Conservation (phyloP, 2,113 vertebrate species). For the Ahaetulla prasina region DNA sequence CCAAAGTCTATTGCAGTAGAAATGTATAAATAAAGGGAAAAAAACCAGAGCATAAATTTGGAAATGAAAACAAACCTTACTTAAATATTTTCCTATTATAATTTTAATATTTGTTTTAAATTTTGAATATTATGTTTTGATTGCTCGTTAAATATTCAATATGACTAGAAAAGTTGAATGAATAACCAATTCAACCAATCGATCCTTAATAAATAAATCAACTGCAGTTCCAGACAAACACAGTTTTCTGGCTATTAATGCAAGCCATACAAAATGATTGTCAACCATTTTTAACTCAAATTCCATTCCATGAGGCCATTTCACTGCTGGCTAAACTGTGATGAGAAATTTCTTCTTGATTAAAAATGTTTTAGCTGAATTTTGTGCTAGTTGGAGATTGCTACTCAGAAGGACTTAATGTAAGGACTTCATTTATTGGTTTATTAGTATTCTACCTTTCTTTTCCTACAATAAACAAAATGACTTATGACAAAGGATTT, state of each 20-base stretch:
- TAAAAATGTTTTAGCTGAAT: background rate
- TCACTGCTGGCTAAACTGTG: background rate
- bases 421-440: background rate
- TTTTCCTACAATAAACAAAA: background rate
- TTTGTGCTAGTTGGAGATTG: background rate
- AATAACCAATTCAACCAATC: background rate
- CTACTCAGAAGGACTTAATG: background rate
- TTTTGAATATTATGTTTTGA: background rate
- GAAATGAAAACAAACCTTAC: background rate
- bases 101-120: background rate
- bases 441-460: background rate
- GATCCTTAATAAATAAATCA: background rate
- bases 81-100: background rate
- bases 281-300: background rate
- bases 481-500: background rate
- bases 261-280: background rate
- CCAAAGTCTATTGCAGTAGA: background rate
- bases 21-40: background rate
- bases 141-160: background rate
- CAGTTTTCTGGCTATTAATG: background rate
- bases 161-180: background rate
- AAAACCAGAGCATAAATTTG: background rate
- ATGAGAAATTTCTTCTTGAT: background rate
- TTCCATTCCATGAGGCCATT: background rate
- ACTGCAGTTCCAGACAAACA: background rate